Evolutionary conservation across 2,888 invertebrate species (phyloP).

Genomic region (Linnaemya tessellans): DNA sequence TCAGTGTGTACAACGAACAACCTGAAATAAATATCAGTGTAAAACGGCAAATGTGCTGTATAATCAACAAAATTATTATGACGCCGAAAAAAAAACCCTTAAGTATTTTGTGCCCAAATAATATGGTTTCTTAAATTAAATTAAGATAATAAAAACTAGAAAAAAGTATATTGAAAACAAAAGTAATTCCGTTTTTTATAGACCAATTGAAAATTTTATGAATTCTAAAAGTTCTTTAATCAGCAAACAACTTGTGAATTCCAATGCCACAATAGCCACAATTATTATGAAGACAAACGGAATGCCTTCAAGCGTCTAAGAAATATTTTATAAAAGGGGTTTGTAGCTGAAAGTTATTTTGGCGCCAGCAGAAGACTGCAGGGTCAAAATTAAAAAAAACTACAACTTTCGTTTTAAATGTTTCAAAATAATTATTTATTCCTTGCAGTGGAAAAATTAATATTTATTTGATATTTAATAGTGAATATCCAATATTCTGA

Average conservation of each 20-base stretch:
- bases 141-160: not conserved
- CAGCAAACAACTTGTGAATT: not conserved
- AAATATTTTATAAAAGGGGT: too few relatives aligned
- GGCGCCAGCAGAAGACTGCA: too few relatives aligned
- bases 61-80: not conserved
- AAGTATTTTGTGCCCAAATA: not conserved
- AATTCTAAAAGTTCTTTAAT: not conserved
- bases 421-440: too few relatives aligned
- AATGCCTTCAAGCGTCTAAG: too few relatives aligned
- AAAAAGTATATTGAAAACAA: not conserved
- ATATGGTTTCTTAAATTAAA: not conserved
- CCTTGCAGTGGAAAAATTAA: too few relatives aligned
- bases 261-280: not conserved
- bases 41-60: not conserved
- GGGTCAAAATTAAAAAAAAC: too few relatives aligned
- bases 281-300: too few relatives aligned
- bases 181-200: not conserved
- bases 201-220: not conserved
- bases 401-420: too few relatives aligned
- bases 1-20: not conserved
- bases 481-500: too few relatives aligned
- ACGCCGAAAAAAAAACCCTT: not conserved
- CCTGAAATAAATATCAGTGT: constrained; percentile 24
- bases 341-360: too few relatives aligned
- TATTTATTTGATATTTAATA: too few relatives aligned